Conservation (phyloP, 2,888 invertebrate genomes). For the Pterostichus madidus region DNA sequence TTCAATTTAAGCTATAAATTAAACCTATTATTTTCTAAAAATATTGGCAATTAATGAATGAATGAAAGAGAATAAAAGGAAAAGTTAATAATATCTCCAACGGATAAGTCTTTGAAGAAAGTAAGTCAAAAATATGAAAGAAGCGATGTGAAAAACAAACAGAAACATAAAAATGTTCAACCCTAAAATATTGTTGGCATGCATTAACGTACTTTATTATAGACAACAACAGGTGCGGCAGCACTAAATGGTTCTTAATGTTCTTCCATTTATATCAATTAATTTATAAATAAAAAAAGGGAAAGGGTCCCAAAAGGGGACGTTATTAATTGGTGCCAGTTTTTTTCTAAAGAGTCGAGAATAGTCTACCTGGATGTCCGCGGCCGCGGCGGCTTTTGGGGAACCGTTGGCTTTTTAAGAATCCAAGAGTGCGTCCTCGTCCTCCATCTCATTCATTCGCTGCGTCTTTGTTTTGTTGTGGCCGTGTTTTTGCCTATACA, state of each 20-base stretch:
- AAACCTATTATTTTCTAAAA: conserved; percentile 12
- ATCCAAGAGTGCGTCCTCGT: conserved; percentile 38
- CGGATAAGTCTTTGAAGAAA: not conserved
- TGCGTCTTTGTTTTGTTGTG: conserved; percentile 64
- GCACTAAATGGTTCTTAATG: conserved; percentile 65
- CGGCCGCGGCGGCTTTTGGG: conserved; percentile 15
- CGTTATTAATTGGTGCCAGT: conserved; percentile 61
- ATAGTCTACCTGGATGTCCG: conserved; percentile 57
- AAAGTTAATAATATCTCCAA: too few relatives aligned
- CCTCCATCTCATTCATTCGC: conserved; percentile 43
- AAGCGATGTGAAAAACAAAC: conserved; percentile 43
- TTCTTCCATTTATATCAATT: conserved; percentile 66
- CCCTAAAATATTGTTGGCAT: conserved; percentile 61
- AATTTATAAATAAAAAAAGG: conserved; percentile 65
- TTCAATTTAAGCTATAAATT: not conserved
- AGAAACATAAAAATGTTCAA: conserved; percentile 59
- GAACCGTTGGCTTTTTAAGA: conserved; percentile 61
- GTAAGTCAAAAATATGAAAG: conserved; percentile 27
- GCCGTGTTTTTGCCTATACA: conserved; percentile 64
- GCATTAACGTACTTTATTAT: conserved; percentile 64
- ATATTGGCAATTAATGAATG: not conserved
- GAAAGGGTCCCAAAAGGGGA: conserved; percentile 59
- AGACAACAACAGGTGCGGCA: conserved; percentile 65
- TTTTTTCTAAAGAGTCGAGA: conserved; percentile 51
- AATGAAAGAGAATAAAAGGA: too few relatives aligned